phyloP scores from a whole-genome alignment of 2,113 vertebrate species.

The Platichthys stellatus region DNA sequence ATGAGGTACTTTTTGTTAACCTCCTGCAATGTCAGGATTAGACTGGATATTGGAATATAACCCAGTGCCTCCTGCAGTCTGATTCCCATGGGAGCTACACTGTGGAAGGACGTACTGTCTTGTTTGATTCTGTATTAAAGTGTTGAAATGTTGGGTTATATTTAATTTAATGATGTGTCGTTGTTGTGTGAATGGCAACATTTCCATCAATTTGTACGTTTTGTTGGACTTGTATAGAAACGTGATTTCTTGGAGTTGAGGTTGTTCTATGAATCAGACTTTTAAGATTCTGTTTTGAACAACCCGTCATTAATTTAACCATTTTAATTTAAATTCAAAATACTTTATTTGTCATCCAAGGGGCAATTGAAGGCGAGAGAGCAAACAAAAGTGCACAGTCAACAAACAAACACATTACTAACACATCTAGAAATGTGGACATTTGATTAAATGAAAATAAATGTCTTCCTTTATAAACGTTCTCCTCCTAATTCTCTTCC shows the following conservation, averaged over 20 bases:
- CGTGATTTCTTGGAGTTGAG: no score
- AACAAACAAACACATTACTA: no score
- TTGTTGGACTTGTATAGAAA: neutral
- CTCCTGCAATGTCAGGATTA: slow-evolving; percentile 70
- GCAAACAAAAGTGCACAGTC: no score
- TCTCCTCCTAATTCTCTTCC: neutral
- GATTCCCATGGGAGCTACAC: slow-evolving; percentile 18
- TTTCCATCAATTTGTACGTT: neutral
- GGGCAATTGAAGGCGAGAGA: no score
- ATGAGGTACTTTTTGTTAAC: slow-evolving; percentile 72
- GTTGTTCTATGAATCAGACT: neutral
- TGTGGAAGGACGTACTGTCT: neutral
- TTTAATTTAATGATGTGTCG: neutral
- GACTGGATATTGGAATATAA: slow-evolving; percentile 47
- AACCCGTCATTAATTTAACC: neutral
- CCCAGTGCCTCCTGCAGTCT: slow-evolving; percentile 27
- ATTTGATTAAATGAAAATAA: no score
- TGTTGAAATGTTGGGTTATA: no score
- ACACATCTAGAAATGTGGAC: no score
- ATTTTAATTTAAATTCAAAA: neutral
- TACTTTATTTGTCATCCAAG: no score
- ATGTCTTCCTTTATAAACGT: neutral
- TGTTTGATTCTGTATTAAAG: neutral
- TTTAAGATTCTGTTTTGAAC: neutral
- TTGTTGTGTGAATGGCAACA: neutral